Evolutionary conservation across 2,113 vertebrate genomes (phyloP), one percentile per base, ranked within the genome.

Genomic region (Xenus cinereus): DNA sequence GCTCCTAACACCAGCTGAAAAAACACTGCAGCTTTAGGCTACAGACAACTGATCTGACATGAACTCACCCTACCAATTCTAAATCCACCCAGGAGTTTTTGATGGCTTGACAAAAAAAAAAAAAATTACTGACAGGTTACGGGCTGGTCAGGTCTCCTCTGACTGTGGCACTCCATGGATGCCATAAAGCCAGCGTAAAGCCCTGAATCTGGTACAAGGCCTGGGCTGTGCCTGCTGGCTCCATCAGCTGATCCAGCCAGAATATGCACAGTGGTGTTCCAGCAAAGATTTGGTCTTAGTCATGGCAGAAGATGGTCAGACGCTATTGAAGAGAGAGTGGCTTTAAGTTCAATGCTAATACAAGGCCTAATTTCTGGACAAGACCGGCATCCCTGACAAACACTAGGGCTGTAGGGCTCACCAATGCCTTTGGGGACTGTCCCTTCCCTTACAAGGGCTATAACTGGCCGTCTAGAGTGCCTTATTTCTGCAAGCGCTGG

Each of bases 151-250:
- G 26, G 41, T 57, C 33, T 76, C 18, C 28, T n/a, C 68, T 27
- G 22, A 10, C 16, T n/a, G 24, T 33, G 35, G 33, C 46, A 35
- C n/a, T 62, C 39, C 54, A 17, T 0, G 0, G 50, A 50, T 39
- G 35, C 22, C 46, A 11, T 16, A 62, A 54, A 57, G 28, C 30
- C 89, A 37, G 26, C 6, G 12, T 9, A 26, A 86, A 77, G 37
- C 33, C 32, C 54, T 54, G 64, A 66, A 26, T 50, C 54, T 62
- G 43, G 12, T 43, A 3, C 5, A 33, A 39, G 54, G 4, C 10
- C 59, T 84, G 14, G 13, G 26, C 28, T 67, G 6, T 6, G 21
- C 33, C 64, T 76, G 35, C 63, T 63, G 71, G 33, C 57, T 89
- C 45, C 72, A 41, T 51, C 64, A 41, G 32, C 32, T 50, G 22